A percentile compares a stretch with the other conserved stretches of the same genome.
Evolutionary conservation across 2,797 vertebrate genomes (phyloP).

Genomic region (Spinibarbus caldwelli): DNA sequence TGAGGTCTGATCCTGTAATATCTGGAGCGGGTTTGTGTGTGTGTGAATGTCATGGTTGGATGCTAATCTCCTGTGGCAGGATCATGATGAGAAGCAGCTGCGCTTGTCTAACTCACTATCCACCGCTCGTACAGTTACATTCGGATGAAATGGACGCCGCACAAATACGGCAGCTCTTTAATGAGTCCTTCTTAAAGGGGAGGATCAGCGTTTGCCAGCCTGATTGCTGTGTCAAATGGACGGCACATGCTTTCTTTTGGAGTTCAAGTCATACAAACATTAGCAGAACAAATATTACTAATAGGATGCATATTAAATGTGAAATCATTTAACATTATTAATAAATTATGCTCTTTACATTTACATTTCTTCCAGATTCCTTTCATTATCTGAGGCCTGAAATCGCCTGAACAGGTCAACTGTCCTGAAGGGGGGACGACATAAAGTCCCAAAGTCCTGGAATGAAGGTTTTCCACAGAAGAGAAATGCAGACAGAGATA

Average conservation of each 20-base stretch:
- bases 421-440: not conserved
- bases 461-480: not conserved
- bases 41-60: constrained; percentile 49
- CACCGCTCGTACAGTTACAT: not conserved
- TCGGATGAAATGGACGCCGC: not conserved
- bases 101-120: constrained; percentile 58
- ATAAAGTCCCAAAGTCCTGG: not conserved
- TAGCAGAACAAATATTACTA: not conserved
- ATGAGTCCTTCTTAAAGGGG: not conserved
- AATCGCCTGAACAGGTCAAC: constrained; percentile 25
- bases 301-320: not conserved
- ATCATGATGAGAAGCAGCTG: constrained; percentile 94
- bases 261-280: constrained; percentile 22
- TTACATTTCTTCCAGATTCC: constrained; percentile 30
- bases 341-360: not conserved
- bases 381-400: constrained; percentile 48
- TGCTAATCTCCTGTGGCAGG: constrained; percentile 93
- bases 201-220: not conserved
- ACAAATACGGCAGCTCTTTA: constrained; percentile 4
- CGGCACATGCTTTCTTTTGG: constrained; percentile 2
- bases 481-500: not conserved
- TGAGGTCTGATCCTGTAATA: constrained; percentile 16
- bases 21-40: constrained; percentile 13
- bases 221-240: constrained; percentile 37
- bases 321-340: not conserved